These are phyloP conservation scores for Drosophila prosaltans DNA, from an alignment of 1,140 invertebrate genomes.

Conservation along the genomic window DNA sequence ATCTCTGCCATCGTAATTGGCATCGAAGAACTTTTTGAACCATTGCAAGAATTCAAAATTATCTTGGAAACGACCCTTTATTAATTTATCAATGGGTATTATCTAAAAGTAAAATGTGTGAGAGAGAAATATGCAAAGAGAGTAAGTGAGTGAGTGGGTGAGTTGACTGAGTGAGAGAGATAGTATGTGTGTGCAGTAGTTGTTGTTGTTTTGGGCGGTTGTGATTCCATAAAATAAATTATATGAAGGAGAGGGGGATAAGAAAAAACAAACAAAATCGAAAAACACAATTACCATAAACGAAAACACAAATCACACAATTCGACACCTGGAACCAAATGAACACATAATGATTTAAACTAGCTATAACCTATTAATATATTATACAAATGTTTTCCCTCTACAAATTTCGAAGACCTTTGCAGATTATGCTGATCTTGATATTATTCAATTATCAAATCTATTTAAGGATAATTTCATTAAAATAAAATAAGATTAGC, in stretches of 20 bases:
- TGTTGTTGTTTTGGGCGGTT: not conserved
- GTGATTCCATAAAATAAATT: not conserved
- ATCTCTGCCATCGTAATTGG: slow-evolving; percentile 96
- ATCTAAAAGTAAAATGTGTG: slow-evolving; percentile 87
- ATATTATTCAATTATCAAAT: too few relatives aligned
- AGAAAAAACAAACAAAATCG: not conserved
- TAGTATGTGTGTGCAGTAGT: not conserved
- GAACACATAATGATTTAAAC: not conserved
- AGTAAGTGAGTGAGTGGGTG: slow-evolving; percentile 50
- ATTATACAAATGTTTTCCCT: not conserved
- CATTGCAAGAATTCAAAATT: slow-evolving; percentile 99
- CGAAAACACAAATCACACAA: not conserved
- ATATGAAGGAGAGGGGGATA: not conserved
- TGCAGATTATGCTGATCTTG: not conserved
- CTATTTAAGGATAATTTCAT: too few relatives aligned
- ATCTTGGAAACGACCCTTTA: slow-evolving; percentile 98
- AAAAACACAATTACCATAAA: not conserved
- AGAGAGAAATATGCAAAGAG: slow-evolving; percentile 68
- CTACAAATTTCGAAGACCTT: not conserved
- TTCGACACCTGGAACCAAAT: slow-evolving; percentile 1
- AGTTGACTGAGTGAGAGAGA: slow-evolving; percentile 7
- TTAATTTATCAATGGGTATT: slow-evolving; percentile 94
- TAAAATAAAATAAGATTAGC: too few relatives aligned
- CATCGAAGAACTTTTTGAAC: slow-evolving; percentile 99
- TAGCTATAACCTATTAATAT: not conserved